Conservation (phyloP, 2,113 vertebrate species). For the Elaphurus davidianus region DNA sequence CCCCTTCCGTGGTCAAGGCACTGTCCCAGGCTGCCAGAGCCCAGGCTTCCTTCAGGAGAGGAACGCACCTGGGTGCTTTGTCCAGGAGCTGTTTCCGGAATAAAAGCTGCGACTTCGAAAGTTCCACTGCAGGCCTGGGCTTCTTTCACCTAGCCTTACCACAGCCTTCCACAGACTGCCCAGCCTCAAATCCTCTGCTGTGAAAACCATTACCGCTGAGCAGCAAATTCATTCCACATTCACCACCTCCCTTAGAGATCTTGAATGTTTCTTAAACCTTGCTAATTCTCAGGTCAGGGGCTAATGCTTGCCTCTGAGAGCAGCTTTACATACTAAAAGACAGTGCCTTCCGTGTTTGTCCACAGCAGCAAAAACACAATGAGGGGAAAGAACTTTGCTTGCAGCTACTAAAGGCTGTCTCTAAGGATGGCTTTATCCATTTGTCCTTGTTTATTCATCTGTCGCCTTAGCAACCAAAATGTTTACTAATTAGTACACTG, state of each 20-base stretch:
- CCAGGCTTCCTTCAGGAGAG: not conserved
- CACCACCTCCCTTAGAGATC: not conserved
- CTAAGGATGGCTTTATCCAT: not conserved
- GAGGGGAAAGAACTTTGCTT: not conserved
- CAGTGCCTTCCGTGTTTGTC: not conserved
- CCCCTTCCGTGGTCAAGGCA: not conserved
- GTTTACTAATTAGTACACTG: not conserved
- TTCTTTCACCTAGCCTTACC: not conserved
- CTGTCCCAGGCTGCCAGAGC: not conserved
- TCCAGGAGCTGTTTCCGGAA: not conserved
- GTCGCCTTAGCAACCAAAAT: not conserved
- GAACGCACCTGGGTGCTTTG: accelerated
- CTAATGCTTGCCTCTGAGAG: not conserved
- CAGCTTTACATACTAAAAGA: not conserved
- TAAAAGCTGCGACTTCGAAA: accelerated
- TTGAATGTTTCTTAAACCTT: not conserved
- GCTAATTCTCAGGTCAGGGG: not conserved
- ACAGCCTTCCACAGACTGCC: not conserved
- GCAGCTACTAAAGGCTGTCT: not conserved
- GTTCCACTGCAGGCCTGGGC: not conserved
- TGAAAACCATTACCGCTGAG: not conserved
- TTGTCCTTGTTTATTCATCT: not conserved
- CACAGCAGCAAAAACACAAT: not conserved
- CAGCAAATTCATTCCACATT: not conserved
- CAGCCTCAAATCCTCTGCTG: not conserved